Conservation (phyloP, 2,888 invertebrate species). For the Eristalis pertinax region DNA sequence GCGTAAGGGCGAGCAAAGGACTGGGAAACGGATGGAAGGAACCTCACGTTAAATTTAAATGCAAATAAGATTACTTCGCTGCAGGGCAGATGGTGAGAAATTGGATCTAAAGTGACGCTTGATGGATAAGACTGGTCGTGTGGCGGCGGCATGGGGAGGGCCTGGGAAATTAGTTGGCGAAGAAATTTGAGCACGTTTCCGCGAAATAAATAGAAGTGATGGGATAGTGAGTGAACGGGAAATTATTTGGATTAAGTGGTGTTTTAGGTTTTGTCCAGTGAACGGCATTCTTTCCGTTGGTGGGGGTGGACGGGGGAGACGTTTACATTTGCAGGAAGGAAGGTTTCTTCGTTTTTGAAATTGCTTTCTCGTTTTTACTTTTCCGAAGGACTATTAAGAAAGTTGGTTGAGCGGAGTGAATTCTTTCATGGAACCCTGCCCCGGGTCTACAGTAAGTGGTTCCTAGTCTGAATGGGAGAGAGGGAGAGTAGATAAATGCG, state of each 20-base stretch:
- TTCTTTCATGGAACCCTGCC: too few relatives aligned
- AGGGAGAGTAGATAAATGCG: too few relatives aligned
- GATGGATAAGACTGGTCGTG: conserved; percentile 5
- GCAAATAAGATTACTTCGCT: conserved; percentile 51
- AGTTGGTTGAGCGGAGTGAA: too few relatives aligned
- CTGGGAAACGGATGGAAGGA: neutral
- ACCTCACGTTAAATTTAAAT: conserved; percentile 55
- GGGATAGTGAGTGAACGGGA: neutral
- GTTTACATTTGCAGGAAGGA: neutral
- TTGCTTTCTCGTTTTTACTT: neutral
- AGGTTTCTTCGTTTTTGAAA: neutral
- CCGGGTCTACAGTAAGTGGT: too few relatives aligned
- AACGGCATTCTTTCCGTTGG: neutral
- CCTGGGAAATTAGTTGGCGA: neutral
- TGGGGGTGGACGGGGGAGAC: too few relatives aligned
- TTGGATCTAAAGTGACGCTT: conserved; percentile 48
- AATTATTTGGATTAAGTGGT: neutral
- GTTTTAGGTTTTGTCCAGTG: neutral
- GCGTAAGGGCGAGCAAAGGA: neutral
- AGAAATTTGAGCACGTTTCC: neutral
- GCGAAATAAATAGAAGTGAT: neutral
- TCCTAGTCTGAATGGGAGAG: too few relatives aligned
- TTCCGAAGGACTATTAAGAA: neutral
- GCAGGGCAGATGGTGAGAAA: conserved; percentile 28
- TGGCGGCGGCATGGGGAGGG: too few relatives aligned